Percentiles rank a stretch among this genome's conserved stretches.
Evolutionary conservation across 2,113 vertebrate genomes (phyloP).

Genomic region (Tachycineta bicolor): DNA sequence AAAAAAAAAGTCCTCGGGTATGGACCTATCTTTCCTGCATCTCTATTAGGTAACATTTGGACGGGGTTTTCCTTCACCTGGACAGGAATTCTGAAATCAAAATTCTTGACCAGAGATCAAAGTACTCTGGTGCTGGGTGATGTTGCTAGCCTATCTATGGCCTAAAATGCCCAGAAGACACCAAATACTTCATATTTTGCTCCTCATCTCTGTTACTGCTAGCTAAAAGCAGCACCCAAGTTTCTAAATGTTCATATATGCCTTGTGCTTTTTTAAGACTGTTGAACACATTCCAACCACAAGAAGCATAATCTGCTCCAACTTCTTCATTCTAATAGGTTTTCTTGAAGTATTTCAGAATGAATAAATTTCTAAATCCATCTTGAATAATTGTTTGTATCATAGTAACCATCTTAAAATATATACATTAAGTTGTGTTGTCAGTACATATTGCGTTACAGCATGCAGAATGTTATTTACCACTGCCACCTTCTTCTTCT

Average conservation of each 20-base stretch:
- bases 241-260: neutral
- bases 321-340: neutral
- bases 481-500: neutral
- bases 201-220: neutral
- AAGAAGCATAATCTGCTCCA: neutral
- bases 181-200: neutral
- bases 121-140: neutral
- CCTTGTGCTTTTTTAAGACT: neutral
- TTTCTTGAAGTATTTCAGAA: neutral
- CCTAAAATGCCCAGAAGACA: neutral
- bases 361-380: neutral
- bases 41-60: neutral
- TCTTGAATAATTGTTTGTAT: neutral
- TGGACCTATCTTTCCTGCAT: neutral
- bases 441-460: neutral
- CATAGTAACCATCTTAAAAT: neutral
- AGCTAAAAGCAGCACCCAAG: neutral
- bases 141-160: neutral
- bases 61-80: neutral
- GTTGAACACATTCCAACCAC: neutral
- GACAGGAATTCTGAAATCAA: neutral
- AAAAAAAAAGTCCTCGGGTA: neutral
- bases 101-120: neutral
- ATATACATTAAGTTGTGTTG: neutral
- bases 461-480: neutral